Evolutionary conservation across 2,113 vertebrate genomes (phyloP).

Genomic region (Phrynosoma platyrhinos): DNA sequence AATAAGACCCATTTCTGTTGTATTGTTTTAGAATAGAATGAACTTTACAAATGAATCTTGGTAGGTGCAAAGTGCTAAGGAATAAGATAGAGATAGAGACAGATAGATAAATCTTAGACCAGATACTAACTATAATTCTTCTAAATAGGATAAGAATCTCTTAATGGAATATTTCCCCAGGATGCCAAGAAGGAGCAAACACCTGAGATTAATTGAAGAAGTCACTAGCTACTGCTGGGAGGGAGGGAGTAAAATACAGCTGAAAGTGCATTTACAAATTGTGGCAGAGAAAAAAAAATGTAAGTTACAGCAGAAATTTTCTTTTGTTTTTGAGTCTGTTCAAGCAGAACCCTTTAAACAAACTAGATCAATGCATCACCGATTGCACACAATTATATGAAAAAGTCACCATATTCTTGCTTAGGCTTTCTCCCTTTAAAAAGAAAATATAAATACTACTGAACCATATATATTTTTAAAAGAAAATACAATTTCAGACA

Average conservation of each 20-base stretch:
- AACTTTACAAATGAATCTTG: neutral
- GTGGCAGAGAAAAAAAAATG: constrained; percentile 10
- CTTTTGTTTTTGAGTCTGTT: constrained; percentile 29
- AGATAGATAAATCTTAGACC: constrained; percentile 37
- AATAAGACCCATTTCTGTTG: neutral
- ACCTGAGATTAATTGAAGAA: constrained; percentile 52
- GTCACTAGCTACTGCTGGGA: constrained; percentile 33
- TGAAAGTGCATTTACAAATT: constrained; percentile 50
- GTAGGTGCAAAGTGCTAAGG: constrained; percentile 8
- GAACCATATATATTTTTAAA: neutral
- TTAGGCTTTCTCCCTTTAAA: neutral
- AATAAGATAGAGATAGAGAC: constrained; percentile 14
- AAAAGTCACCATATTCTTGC: neutral
- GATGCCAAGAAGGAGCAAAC: constrained; percentile 40
- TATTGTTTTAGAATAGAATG: constrained; percentile 1
- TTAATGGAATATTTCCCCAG: constrained; percentile 44
- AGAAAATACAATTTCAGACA: constrained; percentile 42
- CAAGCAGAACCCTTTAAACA: constrained; percentile 1
- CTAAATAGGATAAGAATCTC: constrained; percentile 58
- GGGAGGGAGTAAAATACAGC: constrained; percentile 45
- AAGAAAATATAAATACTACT: constrained; percentile 4
- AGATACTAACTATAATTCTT: constrained; percentile 23
- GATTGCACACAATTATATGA: constrained; percentile 33
- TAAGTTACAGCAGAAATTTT: constrained; percentile 33
- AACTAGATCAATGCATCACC: constrained; percentile 6